These are phyloP conservation scores for Salvelinus sp. DNA, from an alignment of 2,113 vertebrate genomes.

Conservation along the genomic window DNA sequence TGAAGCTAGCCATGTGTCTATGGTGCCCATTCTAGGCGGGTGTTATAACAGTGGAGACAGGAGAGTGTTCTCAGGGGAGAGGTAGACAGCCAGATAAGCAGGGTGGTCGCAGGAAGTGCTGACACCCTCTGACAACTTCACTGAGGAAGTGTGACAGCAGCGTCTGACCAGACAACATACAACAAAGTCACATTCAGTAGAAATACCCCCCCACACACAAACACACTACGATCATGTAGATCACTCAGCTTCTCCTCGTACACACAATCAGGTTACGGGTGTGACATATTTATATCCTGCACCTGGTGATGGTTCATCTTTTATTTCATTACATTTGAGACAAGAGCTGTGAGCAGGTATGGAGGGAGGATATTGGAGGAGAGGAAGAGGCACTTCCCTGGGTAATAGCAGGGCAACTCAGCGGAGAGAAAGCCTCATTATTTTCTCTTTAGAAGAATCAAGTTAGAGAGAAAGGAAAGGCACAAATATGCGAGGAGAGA, in stretches of 20 bases:
- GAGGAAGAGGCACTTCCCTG: conserved; percentile 43
- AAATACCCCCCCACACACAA: conserved; percentile 15
- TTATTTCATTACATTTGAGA: conserved; percentile 65
- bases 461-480: conserved; percentile 39
- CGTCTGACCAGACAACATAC: not conserved
- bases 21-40: conserved; percentile 4
- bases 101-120: conserved; percentile 43
- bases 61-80: conserved; percentile 42
- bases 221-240: conserved; percentile 6
- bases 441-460: conserved; percentile 44
- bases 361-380: conserved; percentile 33
- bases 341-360: conserved; percentile 18
- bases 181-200: not conserved
- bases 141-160: conserved; percentile 32
- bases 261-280: conserved; percentile 36
- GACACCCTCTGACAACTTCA: conserved; percentile 41
- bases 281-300: conserved; percentile 54
- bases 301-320: conserved; percentile 63
- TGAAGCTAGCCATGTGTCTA: not conserved
- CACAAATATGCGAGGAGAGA: conserved; percentile 1
- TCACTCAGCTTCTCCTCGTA: conserved; percentile 14
- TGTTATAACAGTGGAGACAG: conserved; percentile 53
- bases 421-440: conserved; percentile 42
- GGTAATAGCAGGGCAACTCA: conserved; percentile 29
- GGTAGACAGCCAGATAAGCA: conserved; percentile 57